Evolutionary conservation across 2,888 invertebrate species (phyloP).

Genomic region (Strigamia transsilvanica): DNA sequence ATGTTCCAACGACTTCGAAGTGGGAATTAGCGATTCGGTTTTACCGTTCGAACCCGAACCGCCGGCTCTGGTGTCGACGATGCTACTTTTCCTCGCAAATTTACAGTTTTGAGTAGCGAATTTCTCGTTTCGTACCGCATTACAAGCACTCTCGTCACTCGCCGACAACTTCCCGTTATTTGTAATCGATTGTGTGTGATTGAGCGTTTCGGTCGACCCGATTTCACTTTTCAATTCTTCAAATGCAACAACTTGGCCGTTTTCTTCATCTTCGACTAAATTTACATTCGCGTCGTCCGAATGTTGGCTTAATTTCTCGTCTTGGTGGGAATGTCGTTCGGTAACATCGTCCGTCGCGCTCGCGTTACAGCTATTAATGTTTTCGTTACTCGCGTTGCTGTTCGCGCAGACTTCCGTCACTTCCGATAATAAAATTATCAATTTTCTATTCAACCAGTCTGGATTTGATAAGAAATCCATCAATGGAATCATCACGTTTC

Average conservation of each 20-base stretch:
- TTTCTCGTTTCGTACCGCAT: background rate
- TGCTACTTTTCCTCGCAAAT: constrained; percentile 16
- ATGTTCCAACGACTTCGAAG: constrained; percentile 55
- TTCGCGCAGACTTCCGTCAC: background rate
- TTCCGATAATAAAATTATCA: constrained; percentile 53
- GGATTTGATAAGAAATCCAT: constrained; percentile 58
- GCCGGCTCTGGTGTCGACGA: background rate
- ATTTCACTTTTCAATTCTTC: background rate
- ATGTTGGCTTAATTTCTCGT: background rate
- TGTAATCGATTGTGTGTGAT: background rate
- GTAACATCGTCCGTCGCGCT: background rate
- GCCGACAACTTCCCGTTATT: background rate
- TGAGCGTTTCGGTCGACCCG: background rate
- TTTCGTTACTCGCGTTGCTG: background rate
- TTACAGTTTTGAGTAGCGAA: background rate
- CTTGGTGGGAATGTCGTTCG: background rate
- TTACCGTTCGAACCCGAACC: constrained; percentile 40
- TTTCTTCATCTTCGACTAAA: background rate
- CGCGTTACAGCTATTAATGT: background rate
- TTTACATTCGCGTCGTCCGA: background rate
- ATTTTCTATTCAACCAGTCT: constrained; percentile 56
- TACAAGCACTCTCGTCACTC: background rate
- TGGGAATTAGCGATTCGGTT: constrained; percentile 41
- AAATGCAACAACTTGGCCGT: background rate
- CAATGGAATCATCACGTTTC: constrained; percentile 57